Evolutionary conservation across 2,888 invertebrate species (phyloP).

Genomic region (Malthinus seriepunctatus): DNA sequence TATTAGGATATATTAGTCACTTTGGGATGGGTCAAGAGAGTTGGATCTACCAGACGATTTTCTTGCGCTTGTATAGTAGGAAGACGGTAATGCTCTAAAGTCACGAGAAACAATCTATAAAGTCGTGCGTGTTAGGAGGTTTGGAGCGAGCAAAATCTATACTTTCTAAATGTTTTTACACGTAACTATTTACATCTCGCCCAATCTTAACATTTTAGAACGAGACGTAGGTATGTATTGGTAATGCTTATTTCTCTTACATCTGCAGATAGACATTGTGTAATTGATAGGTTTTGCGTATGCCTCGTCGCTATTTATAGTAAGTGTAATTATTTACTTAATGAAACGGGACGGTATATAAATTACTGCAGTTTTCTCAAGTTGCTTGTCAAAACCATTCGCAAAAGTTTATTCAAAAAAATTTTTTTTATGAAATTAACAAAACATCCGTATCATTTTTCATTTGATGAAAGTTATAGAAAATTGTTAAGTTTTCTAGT

Average conservation of each 20-base stretch:
- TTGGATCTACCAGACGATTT: conserved; percentile 21
- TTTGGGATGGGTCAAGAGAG: conserved; percentile 25
- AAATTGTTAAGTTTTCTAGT: no score
- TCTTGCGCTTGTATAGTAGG: conserved; percentile 1
- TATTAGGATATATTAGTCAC: conserved; percentile 25
- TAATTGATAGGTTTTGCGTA: conserved; percentile 32
- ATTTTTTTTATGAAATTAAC: no score
- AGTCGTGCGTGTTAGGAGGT: conserved; percentile 25
- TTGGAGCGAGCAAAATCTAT: conserved; percentile 19
- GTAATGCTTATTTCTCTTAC: conserved; percentile 3
- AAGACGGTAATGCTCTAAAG: conserved; percentile 28
- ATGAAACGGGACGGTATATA: conserved; percentile 34
- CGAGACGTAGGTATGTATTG: background rate
- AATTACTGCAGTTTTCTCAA: conserved; percentile 26
- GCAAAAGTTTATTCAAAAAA: background rate
- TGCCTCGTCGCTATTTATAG: conserved; percentile 31
- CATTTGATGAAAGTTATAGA: no score
- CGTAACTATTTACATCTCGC: conserved; percentile 9
- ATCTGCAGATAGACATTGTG: conserved; percentile 18
- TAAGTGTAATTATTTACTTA: conserved; percentile 34
- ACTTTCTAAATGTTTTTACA: conserved; percentile 22
- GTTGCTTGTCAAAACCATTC: conserved; percentile 24
- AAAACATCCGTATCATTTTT: no score
- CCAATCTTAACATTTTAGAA: conserved; percentile 9
- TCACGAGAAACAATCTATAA: conserved; percentile 31